These are phyloP conservation scores for Semotilus atromaculatus DNA, from an alignment of 2,797 vertebrate species.

Conservation along the genomic window DNA sequence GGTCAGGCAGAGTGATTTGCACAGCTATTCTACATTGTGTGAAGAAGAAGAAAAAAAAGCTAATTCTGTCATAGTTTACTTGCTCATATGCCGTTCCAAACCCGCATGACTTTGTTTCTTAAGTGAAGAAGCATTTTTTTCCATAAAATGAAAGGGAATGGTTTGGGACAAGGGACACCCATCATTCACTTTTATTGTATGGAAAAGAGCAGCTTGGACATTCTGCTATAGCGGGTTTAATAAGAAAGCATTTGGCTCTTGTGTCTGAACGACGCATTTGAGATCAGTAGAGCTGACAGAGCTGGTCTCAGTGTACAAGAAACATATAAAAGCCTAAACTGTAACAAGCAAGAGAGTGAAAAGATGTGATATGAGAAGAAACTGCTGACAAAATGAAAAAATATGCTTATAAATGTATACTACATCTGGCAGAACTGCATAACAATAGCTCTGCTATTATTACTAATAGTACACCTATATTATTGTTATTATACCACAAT, in stretches of 20 bases:
- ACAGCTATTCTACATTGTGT: conserved; percentile 22
- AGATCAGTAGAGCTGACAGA: conserved; percentile 20
- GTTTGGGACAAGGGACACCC: background rate
- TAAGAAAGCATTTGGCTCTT: background rate
- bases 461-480: background rate
- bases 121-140: background rate
- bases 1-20: conserved; percentile 32
- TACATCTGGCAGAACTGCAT: background rate
- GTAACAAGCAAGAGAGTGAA: conserved; percentile 18
- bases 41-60: background rate
- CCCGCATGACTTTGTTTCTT: background rate
- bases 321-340: background rate
- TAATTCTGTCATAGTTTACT: background rate
- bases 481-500: background rate
- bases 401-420: background rate
- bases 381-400: conserved; percentile 29
- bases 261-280: background rate
- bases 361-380: conserved; percentile 12
- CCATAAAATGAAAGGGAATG: background rate
- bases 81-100: background rate
- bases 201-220: background rate
- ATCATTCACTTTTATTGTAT: background rate
- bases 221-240: background rate
- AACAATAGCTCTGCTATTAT: conserved; percentile 15
- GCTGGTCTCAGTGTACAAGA: background rate